phyloP scores from a whole-genome alignment of 1,140 invertebrate genomes.

The Plutomurus gul region DNA sequence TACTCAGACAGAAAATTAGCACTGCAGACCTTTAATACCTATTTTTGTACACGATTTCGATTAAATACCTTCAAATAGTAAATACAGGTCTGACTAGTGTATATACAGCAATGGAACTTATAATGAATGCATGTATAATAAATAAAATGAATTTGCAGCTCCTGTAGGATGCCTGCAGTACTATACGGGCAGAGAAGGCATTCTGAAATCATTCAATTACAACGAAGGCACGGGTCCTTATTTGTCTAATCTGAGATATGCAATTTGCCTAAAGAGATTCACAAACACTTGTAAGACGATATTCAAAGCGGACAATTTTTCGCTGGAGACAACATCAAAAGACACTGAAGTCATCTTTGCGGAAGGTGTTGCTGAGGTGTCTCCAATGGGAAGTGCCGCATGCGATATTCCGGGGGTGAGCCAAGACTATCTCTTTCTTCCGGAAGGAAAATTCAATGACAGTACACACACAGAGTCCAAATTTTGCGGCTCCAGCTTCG shows the following conservation, averaged over 20 bases:
- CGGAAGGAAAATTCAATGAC: conserved; percentile 26
- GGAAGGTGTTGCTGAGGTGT: background rate
- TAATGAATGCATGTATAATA: too few relatives aligned
- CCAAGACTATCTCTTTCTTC: conserved; percentile 30
- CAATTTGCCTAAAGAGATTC: conserved; percentile 54
- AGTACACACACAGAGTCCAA: conserved; percentile 5
- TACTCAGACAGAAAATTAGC: too few relatives aligned
- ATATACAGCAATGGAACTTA: too few relatives aligned
- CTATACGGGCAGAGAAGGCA: conserved; percentile 63
- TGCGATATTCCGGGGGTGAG: conserved; percentile 13
- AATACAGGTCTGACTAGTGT: too few relatives aligned
- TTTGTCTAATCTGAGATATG: conserved; percentile 59
- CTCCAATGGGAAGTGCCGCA: background rate
- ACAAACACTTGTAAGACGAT: conserved; percentile 3
- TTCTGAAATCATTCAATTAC: conserved; percentile 68
- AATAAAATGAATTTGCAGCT: conserved; percentile 57
- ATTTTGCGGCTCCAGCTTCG: conserved; percentile 26
- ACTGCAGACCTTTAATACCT: too few relatives aligned
- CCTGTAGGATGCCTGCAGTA: conserved; percentile 69
- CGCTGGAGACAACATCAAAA: background rate
- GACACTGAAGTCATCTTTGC: background rate
- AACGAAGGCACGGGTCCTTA: conserved; percentile 60
- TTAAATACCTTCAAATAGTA: too few relatives aligned
- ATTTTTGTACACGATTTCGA: too few relatives aligned
- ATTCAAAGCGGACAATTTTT: conserved; percentile 27